Evolutionary conservation across 2,888 invertebrate species (phyloP), one percentile per base, ranked within the genome.

Genomic region (Eristalinus aeneus): DNA sequence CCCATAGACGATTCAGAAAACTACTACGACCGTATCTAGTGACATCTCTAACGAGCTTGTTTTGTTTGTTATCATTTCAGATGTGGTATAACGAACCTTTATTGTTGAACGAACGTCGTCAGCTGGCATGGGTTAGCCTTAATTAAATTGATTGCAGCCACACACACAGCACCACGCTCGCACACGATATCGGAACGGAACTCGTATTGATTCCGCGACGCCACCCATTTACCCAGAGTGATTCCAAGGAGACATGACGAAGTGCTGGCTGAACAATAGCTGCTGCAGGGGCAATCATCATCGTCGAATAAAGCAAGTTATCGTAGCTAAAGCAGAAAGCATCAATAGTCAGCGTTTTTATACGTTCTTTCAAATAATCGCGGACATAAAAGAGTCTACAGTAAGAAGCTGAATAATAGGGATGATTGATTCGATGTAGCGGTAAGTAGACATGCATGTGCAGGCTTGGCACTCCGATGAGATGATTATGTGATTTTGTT

Each of bases 391-490:
- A 72, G 86, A 88, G 73, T 88, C 88, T 67, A 82, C 88, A 88
- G 88, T 88, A 86, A 80, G 89, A 80, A 89, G 89, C 88, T 89
- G 89, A 89, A 89, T 91, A 91, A 91, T 91, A 91, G 91, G 90
- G 90, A 91, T 91, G 91, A 91, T 91, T 91, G 90, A 92, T 91
- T 92, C 91, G 91, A 92, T 92, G 92, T 92, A 92, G 92, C 92
- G 92, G 92, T 92, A 88, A 91, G 90, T 92, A 23, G 9, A 32
- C 9, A 1, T 6, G n/a, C 2, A 27, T 27, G 12, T n/a, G n/a
- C 11, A 11, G n/a, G 39, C 5, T 22, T 10, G 20, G 5, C 0
- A 31, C 39, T 54, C 65, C 2, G 9, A 22, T 39, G 6, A 46
- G 20, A 0, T 31, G 69, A 22, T 31, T 0, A 34, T 34, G 54